Evolutionary conservation across 1,140 invertebrate genomes (phyloP).

Genomic region (Branchinecta lindahli): DNA sequence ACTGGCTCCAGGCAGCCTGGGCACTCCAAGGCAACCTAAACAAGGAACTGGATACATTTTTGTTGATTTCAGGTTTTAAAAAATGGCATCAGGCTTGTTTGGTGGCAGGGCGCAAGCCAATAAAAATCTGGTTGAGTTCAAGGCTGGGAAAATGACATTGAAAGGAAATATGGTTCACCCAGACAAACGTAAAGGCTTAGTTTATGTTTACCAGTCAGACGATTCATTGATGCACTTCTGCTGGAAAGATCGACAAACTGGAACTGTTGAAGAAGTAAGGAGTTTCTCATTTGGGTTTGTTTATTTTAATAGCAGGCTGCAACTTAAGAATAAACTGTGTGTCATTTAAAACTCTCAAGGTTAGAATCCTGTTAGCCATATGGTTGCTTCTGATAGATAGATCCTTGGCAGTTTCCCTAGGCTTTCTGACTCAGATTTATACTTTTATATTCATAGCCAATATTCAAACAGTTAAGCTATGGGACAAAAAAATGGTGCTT

Average conservation of each 20-base stretch:
- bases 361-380: no score
- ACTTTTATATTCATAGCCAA: no score
- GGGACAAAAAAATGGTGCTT: no score
- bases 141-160: conserved; percentile 91
- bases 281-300: conserved; percentile 22
- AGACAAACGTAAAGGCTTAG: conserved; percentile 82
- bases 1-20: no score
- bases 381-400: no score
- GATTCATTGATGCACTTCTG: conserved; percentile 95
- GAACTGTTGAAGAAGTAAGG: conserved; percentile 54
- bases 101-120: conserved; percentile 29
- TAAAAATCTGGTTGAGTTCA: conserved; percentile 87
- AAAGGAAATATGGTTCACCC: conserved; percentile 88
- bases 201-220: conserved; percentile 89
- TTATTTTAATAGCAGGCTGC: conserved; percentile 13
- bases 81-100: not conserved
- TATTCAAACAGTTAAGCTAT: no score
- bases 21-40: no score
- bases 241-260: conserved; percentile 82
- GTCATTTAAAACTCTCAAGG: not conserved
- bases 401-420: not conserved
- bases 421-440: not conserved
- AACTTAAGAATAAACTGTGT: conserved; percentile 7
- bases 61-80: not conserved
- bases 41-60: no score